Evolutionary conservation across 1,140 invertebrate genomes (phyloP).

Genomic region (Trachelipus rathkii): DNA sequence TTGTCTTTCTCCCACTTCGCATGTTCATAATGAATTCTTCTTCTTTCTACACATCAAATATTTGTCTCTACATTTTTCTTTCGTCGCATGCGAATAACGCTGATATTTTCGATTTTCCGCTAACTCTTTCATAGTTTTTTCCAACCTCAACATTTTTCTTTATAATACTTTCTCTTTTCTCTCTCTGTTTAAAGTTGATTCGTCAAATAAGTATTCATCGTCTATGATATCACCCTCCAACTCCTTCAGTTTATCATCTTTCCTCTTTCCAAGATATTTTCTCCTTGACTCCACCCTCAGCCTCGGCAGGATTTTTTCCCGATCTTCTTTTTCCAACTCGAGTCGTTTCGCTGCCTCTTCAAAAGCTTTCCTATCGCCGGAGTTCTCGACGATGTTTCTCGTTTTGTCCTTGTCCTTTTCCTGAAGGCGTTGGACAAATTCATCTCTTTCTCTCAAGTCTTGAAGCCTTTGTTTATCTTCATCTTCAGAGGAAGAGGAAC

Average conservation of each 20-base stretch:
- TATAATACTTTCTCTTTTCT: conserved; percentile 80
- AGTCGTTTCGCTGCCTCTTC: conserved; percentile 89
- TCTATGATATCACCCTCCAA: conserved; percentile 91
- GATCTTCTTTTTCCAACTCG: conserved; percentile 77
- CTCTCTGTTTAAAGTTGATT: conserved; percentile 73
- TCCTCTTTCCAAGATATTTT: conserved; percentile 91
- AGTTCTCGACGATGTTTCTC: conserved; percentile 68
- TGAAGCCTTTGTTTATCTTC: conserved; percentile 62
- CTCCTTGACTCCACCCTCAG: conserved; percentile 83
- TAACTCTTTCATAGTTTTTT: conserved; percentile 92
- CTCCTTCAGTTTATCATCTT: conserved; percentile 93
- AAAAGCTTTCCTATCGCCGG: conserved; percentile 67
- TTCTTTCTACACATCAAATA: too few species aligned
- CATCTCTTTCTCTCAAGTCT: conserved; percentile 89
- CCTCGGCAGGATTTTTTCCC: conserved; percentile 79
- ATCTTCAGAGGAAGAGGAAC: conserved; percentile 45
- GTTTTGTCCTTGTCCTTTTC: conserved; percentile 86
- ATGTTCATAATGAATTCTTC: conserved; percentile 89
- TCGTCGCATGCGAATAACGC: conserved; percentile 76
- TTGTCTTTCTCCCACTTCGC: conserved; percentile 98
- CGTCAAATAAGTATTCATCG: conserved; percentile 92
- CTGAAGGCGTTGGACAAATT: conserved; percentile 82
- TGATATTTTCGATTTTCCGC: conserved; percentile 85
- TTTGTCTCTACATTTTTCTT: too few species aligned
- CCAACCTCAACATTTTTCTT: conserved; percentile 81